Evolutionary conservation across 2,888 invertebrate species (phyloP).

Genomic region (Prenolepis imparis): DNA sequence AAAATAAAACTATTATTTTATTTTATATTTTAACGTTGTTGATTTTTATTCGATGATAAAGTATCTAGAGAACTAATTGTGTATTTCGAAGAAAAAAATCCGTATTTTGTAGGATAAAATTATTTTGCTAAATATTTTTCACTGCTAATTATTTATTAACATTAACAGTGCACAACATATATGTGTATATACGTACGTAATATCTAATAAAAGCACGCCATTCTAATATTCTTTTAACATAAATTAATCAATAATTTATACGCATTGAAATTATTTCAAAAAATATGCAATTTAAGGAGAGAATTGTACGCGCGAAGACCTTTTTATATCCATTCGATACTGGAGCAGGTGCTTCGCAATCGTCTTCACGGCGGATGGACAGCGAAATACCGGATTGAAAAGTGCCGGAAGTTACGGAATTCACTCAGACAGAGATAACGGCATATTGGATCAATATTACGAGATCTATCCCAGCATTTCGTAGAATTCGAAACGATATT

Average conservation of each 20-base stretch:
- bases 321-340: conserved; percentile 6
- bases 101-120: background rate
- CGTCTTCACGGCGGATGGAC: conserved; percentile 5
- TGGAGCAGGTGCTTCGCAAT: background rate
- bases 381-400: conserved; percentile 22
- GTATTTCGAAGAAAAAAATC: background rate
- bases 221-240: background rate
- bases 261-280: background rate
- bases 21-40: too few relatives aligned
- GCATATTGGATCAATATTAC: conserved; percentile 46
- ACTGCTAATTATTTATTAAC: background rate
- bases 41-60: background rate
- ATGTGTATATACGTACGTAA: background rate
- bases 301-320: background rate
- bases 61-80: background rate
- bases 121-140: background rate
- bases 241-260: background rate
- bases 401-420: conserved; percentile 44
- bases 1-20: background rate
- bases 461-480: conserved; percentile 36
- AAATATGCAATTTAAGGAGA: background rate
- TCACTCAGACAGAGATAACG: conserved; percentile 39
- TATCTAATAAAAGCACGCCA: background rate
- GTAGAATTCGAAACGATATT: conserved; percentile 38
- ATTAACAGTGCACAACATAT: background rate